Evolutionary conservation across 2,113 vertebrate genomes (phyloP), one percentile per base, ranked within the genome.

Genomic region (Eleginops maclovinus): DNA sequence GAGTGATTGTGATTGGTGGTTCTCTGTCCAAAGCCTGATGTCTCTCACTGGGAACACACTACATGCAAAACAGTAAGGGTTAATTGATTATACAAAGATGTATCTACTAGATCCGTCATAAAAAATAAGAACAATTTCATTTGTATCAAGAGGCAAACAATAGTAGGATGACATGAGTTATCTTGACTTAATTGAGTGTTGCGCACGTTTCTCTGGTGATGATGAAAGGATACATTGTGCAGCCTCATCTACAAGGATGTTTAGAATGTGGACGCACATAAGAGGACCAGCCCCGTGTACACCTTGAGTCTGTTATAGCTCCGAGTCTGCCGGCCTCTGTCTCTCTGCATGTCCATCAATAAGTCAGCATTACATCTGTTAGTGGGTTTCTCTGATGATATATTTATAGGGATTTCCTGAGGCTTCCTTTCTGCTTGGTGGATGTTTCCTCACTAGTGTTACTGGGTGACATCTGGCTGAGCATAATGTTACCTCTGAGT

Each of bases 331-430:
- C 60, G 4, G 15, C 55, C 47, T 66, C 43, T n/a, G 6, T 82
- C 81, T 65, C 64, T 71, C 72, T 75, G 53, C 51, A 26, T 46
- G 53, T 85, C 72, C 69, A 81, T 88, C 81, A 73, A 64, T 67
- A 75, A 81, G 81, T 79, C 79, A 82, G 17, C 67, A 63, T 84
- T 78, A 72, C 70, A 77, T 81, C 53, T 85, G 53, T 87, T 67
- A 36, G 64, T 80, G 22, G 1, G 68, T 67, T 49, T 66, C 58
- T 77, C 70, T 75, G 65, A 59, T 54, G 79, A 50, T 78, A 75
- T 84, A 82, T 90, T 89, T 75, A 70, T 55, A 84, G 56, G 66
- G n/a, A 50, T 80, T 79, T 85, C 87, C 81, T 62, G 28, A 77
- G 87, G 86, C 84, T 62, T 53, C 78, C 43, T 74, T 53, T 72